A percentile compares a stretch with the other conserved stretches of the same genome.
These are phyloP conservation scores for Harmothoe impar DNA, from an alignment of 2,888 invertebrate species.

Conservation along the genomic window DNA sequence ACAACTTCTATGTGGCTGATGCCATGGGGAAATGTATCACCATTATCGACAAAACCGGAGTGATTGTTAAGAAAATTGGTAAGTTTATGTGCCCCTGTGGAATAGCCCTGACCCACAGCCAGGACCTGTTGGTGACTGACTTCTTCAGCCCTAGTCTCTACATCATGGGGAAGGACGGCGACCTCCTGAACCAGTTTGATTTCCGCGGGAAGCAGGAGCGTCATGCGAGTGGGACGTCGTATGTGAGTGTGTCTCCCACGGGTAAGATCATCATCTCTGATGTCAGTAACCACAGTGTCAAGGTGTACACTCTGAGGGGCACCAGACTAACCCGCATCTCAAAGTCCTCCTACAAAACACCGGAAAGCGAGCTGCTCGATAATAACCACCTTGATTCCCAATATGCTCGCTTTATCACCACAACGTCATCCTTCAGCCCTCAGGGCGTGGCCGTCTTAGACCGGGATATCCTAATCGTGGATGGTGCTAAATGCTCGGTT, in stretches of 20 bases:
- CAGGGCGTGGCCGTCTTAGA: constrained; percentile 8
- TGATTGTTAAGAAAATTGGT: constrained; percentile 20
- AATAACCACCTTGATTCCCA: neutral
- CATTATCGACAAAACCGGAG: constrained; percentile 23
- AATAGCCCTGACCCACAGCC: constrained; percentile 26
- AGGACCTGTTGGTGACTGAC: constrained; percentile 54
- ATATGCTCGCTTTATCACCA: neutral
- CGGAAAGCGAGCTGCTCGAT: neutral
- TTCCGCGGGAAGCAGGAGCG: constrained; percentile 42
- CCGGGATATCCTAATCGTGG: neutral
- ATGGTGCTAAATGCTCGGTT: neutral
- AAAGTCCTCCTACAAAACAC: neutral
- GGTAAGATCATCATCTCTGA: constrained; percentile 54
- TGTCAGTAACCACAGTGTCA: constrained; percentile 60
- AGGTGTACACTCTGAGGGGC: constrained; percentile 26
- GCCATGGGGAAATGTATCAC: constrained; percentile 62
- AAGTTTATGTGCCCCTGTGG: constrained; percentile 63
- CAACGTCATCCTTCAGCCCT: neutral
- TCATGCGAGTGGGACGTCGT: constrained; percentile 49
- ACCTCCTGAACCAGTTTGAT: constrained; percentile 38
- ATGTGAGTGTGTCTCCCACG: neutral
- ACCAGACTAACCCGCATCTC: constrained; percentile 25
- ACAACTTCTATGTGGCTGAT: constrained; percentile 53
- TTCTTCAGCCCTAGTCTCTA: constrained; percentile 60
- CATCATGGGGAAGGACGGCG: neutral